phyloP scores from a whole-genome alignment of 2,888 invertebrate species.

The Seira musarum region DNA sequence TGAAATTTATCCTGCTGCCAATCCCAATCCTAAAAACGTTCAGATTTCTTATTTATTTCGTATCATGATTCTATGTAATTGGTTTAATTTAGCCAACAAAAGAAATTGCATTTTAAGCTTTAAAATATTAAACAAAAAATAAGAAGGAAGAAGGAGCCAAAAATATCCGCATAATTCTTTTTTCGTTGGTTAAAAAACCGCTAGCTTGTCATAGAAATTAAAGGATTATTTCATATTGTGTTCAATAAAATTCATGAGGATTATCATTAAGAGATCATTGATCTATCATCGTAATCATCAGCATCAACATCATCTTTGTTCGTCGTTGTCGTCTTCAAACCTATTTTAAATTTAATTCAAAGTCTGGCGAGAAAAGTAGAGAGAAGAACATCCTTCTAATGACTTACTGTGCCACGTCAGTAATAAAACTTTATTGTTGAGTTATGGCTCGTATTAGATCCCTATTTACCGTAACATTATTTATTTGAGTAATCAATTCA shows the following conservation, averaged over 20 bases:
- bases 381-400: background rate
- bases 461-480: conserved; percentile 5
- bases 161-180: too few relatives aligned
- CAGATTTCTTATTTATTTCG: background rate
- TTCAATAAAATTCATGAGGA: conserved; percentile 1
- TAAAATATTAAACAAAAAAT: too few relatives aligned
- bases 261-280: conserved; percentile 15
- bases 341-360: background rate
- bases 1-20: background rate
- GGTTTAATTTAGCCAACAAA: conserved; percentile 29
- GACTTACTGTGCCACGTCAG: background rate
- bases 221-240: conserved; percentile 25
- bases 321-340: background rate
- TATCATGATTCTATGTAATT: conserved; percentile 26
- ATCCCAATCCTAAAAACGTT: background rate
- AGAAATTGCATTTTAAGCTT: too few relatives aligned
- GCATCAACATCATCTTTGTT: too few relatives aligned
- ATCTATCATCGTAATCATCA: background rate
- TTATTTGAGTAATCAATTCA: conserved; percentile 10
- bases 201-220: conserved; percentile 3
- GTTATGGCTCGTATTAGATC: background rate
- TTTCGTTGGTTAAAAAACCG: background rate
- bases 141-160: too few relatives aligned
- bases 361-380: background rate
- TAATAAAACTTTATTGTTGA: background rate